Percentiles rank a stretch among this genome's conserved stretches.
Conservation (phyloP, 2,888 invertebrate genomes). For the Conomelus anceps region DNA sequence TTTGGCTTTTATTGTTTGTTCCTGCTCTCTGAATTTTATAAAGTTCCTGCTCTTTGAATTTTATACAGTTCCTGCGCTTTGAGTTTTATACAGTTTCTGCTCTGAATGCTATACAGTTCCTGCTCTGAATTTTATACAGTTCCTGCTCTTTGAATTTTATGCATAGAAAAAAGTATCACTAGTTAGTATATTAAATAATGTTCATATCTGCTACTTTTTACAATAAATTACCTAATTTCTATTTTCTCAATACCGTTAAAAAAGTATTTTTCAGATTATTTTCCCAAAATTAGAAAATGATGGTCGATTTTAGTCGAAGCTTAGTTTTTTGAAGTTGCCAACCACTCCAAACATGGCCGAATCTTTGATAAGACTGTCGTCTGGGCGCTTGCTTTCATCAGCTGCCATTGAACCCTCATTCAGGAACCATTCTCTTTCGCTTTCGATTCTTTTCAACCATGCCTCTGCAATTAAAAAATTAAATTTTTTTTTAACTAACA, state of each 20-base stretch:
- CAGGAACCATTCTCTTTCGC: constrained; percentile 69
- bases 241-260: neutral
- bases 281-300: neutral
- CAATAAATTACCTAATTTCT: neutral
- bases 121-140: too few species aligned
- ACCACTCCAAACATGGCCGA: constrained; percentile 25
- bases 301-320: constrained; percentile 18
- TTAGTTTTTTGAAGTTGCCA: constrained; percentile 27
- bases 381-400: constrained; percentile 69
- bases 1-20: neutral
- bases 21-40: too few species aligned
- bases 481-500: neutral
- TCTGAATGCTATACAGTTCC: too few species aligned
- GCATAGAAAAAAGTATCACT: neutral
- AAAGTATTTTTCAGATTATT: neutral
- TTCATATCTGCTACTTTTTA: neutral
- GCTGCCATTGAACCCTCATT: constrained; percentile 68
- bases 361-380: constrained; percentile 45
- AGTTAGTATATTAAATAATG: neutral
- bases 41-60: too few species aligned
- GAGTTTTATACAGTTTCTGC: too few species aligned
- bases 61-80: too few species aligned
- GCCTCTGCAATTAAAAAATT: constrained; percentile 45
- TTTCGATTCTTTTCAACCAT: constrained; percentile 70
- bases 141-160: neutral